Evolutionary conservation across 2,113 vertebrate genomes (phyloP), one percentile per base, ranked within the genome.

Genomic region (Echinops telfairi): DNA sequence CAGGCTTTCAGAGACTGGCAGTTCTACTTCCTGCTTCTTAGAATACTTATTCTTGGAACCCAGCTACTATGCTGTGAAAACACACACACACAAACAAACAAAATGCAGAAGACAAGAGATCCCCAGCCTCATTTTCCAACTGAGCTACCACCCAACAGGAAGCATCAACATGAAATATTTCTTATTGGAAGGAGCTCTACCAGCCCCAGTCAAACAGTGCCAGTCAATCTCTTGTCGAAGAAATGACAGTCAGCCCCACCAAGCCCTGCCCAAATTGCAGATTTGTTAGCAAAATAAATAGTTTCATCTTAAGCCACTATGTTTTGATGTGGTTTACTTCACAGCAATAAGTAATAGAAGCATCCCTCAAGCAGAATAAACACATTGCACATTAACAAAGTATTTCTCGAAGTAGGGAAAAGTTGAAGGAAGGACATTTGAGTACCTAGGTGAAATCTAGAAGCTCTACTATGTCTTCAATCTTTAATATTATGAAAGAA

Each of bases 271-370:
- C 40, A 84, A 89, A 86, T 11, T 83, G 71, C 36, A 82, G 38
- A 92, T 70, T 88, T 93, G 43, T 47, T 85, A 94, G 40, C 43
- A 94, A 91, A 93, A 92, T 64, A 33, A 92, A 64, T n/a, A 86
- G 15, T 36, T 20, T 25, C 90, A 43, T 84, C 82, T 78, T 95
- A 91, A 93, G 66, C n/a, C 36, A 78, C 43, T 25, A 43, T 27
- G 29, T 82, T 92, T 89, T 83, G 7, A 12, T 90, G 38, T 94
- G 82, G 85, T 92, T 96, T 90, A 85, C 93, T 95, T 89, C 38
- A 60, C 8, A 94, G 68, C 20, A 81, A 64, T 84, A 91, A 83
- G 58, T 86, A 93, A 91, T 29, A 43, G 25, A 38, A 38, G 81
- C 25, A 79, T 20, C 53, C 64, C n/a, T 53, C 33, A n/a, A 89